Conservation (phyloP, 2,113 vertebrate genomes). For the Eulacestoma nigropectus region DNA sequence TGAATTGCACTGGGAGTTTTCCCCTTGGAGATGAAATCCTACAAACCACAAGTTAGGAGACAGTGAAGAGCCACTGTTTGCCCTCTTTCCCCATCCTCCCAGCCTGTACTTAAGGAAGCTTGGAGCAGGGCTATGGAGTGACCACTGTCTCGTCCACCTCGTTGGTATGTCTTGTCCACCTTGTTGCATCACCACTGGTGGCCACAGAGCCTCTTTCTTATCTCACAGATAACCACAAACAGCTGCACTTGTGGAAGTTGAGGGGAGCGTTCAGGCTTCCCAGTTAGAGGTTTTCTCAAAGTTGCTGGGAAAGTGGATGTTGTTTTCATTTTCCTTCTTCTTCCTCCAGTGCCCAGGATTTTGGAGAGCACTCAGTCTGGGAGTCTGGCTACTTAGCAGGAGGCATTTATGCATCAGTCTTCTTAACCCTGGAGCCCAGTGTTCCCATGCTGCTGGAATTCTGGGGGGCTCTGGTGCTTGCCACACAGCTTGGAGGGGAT, state of each 20-base stretch:
- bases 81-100: not conserved
- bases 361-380: not conserved
- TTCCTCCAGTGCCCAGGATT: not conserved
- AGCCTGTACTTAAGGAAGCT: not conserved
- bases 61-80: not conserved
- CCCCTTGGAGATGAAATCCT: not conserved
- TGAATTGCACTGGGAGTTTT: not conserved
- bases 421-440: not conserved
- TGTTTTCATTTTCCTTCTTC: not conserved
- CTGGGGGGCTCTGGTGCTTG: not conserved
- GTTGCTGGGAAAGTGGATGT: not conserved
- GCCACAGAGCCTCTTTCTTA: not conserved
- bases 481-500: not conserved
- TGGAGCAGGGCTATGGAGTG: rapidly evolving
- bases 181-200: not conserved
- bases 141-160: not conserved
- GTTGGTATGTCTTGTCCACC: not conserved
- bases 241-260: rapidly evolving
- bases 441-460: not conserved
- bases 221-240: not conserved
- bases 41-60: not conserved
- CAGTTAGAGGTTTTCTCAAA: not conserved
- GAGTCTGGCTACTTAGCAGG: not conserved
- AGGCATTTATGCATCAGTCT: not conserved
- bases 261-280: not conserved